Evolutionary conservation across 2,888 invertebrate species (phyloP).

Genomic region (Pemphredon lugubris): DNA sequence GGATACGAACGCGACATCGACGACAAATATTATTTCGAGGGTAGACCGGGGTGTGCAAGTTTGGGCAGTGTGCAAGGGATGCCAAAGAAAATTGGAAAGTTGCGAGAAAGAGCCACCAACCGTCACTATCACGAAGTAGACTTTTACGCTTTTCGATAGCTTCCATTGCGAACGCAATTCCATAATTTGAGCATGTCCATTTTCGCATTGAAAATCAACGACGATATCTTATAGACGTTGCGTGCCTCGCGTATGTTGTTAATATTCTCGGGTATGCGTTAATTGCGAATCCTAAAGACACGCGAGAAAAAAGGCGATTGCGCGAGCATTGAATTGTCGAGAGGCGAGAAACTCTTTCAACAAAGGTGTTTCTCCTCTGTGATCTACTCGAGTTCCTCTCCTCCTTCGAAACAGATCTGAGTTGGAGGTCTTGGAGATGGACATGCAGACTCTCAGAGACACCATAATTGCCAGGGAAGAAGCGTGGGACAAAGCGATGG

Average conservation of each 20-base stretch:
- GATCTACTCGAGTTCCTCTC: not conserved
- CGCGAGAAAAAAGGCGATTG: too few relatives aligned
- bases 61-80: constrained; percentile 66
- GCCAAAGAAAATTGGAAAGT: constrained; percentile 62
- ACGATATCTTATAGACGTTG: too few relatives aligned
- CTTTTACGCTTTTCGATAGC: not conserved
- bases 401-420: constrained; percentile 65
- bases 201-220: too few relatives aligned
- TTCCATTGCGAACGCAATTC: too few relatives aligned
- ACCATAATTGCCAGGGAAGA: constrained; percentile 70
- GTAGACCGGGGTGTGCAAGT: constrained; percentile 57
- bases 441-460: constrained; percentile 72
- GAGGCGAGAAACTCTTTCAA: too few relatives aligned
- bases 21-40: constrained; percentile 39
- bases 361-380: too few relatives aligned
- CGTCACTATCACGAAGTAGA: constrained; percentile 71
- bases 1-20: constrained; percentile 50
- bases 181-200: too few relatives aligned
- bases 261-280: too few relatives aligned
- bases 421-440: constrained; percentile 70
- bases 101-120: constrained; percentile 58
- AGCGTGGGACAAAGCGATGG: constrained; percentile 69
- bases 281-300: too few relatives aligned
- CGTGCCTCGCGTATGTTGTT: too few relatives aligned
- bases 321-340: too few relatives aligned